These are phyloP conservation scores for Drosophila pectinifera DNA, from an alignment of 1,140 invertebrate genomes.

Conservation along the genomic window DNA sequence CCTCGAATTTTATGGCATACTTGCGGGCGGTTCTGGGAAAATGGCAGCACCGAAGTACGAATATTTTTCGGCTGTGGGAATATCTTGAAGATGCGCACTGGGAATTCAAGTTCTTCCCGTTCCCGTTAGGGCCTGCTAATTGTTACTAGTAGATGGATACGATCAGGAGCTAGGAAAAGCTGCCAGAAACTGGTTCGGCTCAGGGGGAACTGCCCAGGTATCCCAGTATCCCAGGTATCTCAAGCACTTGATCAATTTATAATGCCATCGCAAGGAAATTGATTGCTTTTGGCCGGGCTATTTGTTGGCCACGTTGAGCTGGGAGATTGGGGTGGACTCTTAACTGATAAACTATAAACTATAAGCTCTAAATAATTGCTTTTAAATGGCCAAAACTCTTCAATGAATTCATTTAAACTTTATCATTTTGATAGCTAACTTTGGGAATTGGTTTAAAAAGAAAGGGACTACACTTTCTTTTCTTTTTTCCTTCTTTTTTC, in stretches of 20 bases:
- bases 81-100: constrained; percentile 18
- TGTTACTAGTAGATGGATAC: constrained; percentile 5
- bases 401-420: neutral
- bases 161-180: constrained; percentile 2
- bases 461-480: no score
- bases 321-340: constrained; percentile 16
- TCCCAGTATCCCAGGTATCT: constrained; percentile 16
- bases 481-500: no score
- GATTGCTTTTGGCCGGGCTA: constrained; percentile 51
- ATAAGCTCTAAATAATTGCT: neutral
- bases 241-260: constrained; percentile 44
- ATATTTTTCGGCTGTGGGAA: neutral
- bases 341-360: neutral
- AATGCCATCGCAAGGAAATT: constrained; percentile 50
- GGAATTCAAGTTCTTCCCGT: constrained; percentile 20
- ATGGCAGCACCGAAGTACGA: neutral
- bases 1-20: constrained; percentile 45
- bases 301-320: constrained; percentile 36
- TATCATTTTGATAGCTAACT: no score
- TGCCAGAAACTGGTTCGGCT: constrained; percentile 35
- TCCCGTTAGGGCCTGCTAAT: constrained; percentile 31
- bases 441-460: no score
- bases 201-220: constrained; percentile 10
- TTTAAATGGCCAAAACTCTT: neutral
- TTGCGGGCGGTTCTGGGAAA: constrained; percentile 37